These are phyloP conservation scores for Odontothrips loti DNA, from an alignment of 2,888 invertebrate species.

Conservation along the genomic window DNA sequence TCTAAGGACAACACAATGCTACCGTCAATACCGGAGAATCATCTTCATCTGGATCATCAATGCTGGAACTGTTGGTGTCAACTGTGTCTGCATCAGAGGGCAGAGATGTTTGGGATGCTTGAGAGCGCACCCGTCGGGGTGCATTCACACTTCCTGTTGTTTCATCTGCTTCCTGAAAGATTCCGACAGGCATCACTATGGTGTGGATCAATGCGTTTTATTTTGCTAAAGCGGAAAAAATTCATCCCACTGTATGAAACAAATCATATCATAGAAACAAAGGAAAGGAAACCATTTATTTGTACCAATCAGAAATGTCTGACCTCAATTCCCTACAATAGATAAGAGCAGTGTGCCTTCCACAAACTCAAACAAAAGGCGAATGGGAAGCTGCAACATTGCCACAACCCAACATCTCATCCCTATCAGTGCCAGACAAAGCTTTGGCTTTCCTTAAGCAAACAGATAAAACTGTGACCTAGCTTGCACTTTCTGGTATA, in stretches of 20 bases:
- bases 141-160: conserved; percentile 5
- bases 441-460: background rate
- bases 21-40: conserved; percentile 9
- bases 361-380: background rate
- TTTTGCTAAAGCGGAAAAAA: too few relatives aligned
- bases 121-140: background rate
- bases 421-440: background rate
- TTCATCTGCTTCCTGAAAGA: conserved; percentile 11
- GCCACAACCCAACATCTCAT: background rate
- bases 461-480: background rate
- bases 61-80: conserved; percentile 3
- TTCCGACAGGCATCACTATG: background rate
- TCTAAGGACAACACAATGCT: background rate
- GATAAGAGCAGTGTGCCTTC: background rate
- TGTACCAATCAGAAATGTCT: background rate
- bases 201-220: too few relatives aligned
- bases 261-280: too few relatives aligned
- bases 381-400: background rate
- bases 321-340: background rate
- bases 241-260: too few relatives aligned
- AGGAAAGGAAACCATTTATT: too few relatives aligned
- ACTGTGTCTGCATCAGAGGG: background rate
- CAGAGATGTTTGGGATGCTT: background rate
- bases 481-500: too few relatives aligned
- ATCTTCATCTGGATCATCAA: conserved; percentile 10